Percentiles rank a stretch among this genome's conserved stretches.
Evolutionary conservation across 2,888 invertebrate genomes (phyloP).

Genomic region (Mactromeris polynyma): DNA sequence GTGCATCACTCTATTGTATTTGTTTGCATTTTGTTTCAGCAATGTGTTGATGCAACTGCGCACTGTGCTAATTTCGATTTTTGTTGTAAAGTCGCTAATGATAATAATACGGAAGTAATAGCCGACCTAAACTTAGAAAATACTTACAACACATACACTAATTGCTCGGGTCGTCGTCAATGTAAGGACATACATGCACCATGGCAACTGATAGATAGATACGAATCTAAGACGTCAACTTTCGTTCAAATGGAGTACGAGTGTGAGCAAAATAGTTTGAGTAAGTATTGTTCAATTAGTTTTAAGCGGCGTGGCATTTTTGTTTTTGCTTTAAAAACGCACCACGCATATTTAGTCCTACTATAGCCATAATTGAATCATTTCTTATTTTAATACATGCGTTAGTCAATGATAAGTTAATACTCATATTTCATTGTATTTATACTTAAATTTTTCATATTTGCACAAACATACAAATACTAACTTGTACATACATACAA

Average conservation of each 20-base stretch:
- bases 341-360: no score
- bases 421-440: no score
- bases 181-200: constrained; percentile 11
- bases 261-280: not conserved
- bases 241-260: constrained; percentile 31
- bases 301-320: no score
- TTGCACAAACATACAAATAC: no score
- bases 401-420: no score
- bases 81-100: not conserved
- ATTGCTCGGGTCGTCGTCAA: constrained; percentile 12
- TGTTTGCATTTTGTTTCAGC: not conserved
- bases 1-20: not conserved
- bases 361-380: no score
- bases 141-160: constrained; percentile 20
- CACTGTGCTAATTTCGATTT: not conserved
- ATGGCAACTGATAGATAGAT: constrained; percentile 1
- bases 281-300: not conserved
- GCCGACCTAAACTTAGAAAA: constrained; percentile 12
- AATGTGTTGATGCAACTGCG: not conserved
- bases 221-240: not conserved
- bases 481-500: no score
- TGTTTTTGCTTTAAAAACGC: no score
- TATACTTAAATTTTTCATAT: no score
- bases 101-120: not conserved
- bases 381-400: no score